Base-by-base conservation (phyloP, 2,888 invertebrate species). In the Eupsilia transversa region DNA sequence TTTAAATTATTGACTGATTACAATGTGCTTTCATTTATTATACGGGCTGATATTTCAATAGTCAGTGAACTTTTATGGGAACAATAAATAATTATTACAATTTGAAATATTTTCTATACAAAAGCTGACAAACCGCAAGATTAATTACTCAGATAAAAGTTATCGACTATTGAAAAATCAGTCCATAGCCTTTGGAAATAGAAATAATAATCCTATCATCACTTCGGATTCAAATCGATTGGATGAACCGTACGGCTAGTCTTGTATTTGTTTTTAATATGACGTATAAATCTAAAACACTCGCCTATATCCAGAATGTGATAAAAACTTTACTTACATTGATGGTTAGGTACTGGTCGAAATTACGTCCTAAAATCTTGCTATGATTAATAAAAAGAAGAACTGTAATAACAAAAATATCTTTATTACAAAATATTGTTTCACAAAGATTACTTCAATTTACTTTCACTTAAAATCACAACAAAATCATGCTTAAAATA, bases 1-100 rank as follows among this genome's bases (percentile, higher is more conserved):
- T 88, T 92, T 94, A 95, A 94, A 94, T 94, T 95, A 95, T 94
- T 94, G 94, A 94, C 92, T 91, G 93, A 93, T 88, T 88, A 83
- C 65, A 75, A 59, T 66, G 77, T 79, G 64, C 85, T 87, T 89
- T 88, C 84, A 85, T 87, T 80, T 75, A 3, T n/a, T 30, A 54
- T 54, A 27, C n/a, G 12, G 12, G 52, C n/a, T 52, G 49, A n/a
- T 12, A 2, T 52, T n/a, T 52, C n/a, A n/a, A 52, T n/a, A 52
- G 52, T n/a, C 5, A n/a, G 52, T n/a, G 52, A 52, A n/a, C 9
- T 10, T 52, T 3, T 12, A 52, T 52, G n/a, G 52, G 52, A 49
- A 49, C 10, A n/a, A 49, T 49, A 49, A n/a, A 52, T 52, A n/a
- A n/a, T 52, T 52, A 12, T 12, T n/a, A 52, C 12, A 52, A 4